A percentile compares a stretch with the other conserved stretches of the same genome.
These are phyloP conservation scores for Falcunculus frontatus DNA, from an alignment of 2,113 vertebrate genomes.

Conservation along the genomic window DNA sequence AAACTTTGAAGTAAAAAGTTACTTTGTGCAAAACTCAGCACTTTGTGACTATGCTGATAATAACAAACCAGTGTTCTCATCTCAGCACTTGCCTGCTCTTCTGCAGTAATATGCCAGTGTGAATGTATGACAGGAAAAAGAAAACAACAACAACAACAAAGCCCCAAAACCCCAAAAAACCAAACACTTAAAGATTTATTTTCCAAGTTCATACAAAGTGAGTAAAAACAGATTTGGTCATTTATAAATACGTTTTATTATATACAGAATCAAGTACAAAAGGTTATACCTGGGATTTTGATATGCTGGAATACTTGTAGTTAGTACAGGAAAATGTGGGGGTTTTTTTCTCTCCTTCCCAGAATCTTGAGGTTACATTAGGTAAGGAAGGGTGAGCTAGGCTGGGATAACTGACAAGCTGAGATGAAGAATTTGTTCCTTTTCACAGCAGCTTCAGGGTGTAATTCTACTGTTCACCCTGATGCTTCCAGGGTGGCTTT, in stretches of 20 bases:
- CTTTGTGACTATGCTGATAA: not conserved
- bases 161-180: not conserved
- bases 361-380: not conserved
- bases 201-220: not conserved
- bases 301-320: not conserved
- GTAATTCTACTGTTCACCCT: not conserved
- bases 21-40: slow-evolving; percentile 8
- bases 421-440: not conserved
- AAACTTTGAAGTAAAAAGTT: not conserved
- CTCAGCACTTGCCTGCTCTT: not conserved
- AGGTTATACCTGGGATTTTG: not conserved
- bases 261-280: not conserved
- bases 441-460: not conserved
- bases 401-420: not conserved
- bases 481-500: not conserved
- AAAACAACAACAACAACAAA: not conserved
- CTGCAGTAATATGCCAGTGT: not conserved
- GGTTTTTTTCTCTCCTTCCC: not conserved
- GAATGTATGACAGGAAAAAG: not conserved
- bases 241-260: not conserved
- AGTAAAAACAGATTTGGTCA: not conserved
- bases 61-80: not conserved
- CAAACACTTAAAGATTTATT: not conserved
- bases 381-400: not conserved
- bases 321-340: not conserved